Conservation (phyloP, 2,797 vertebrate species). For the Chelon auratus region DNA sequence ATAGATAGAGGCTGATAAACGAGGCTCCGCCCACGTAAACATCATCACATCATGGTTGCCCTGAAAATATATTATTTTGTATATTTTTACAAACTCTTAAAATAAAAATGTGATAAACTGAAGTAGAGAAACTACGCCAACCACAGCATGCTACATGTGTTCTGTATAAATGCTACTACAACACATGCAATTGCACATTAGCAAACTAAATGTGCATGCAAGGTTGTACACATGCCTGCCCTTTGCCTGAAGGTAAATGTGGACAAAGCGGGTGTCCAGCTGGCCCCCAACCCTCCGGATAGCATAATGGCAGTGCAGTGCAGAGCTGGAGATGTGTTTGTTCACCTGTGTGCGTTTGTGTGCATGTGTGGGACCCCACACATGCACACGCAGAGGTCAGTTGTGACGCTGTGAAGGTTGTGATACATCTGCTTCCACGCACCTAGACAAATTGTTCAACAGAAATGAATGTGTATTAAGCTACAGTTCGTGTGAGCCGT, state of each 20-base stretch:
- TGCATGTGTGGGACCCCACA: slow-evolving; percentile 9
- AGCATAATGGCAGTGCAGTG: slow-evolving; percentile 21
- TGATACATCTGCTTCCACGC: slow-evolving; percentile 15
- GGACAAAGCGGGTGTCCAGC: slow-evolving; percentile 35
- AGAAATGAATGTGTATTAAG: not conserved
- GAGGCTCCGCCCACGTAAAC: not conserved
- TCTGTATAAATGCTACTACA: not conserved
- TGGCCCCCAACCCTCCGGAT: slow-evolving; percentile 46
- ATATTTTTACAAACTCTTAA: not conserved
- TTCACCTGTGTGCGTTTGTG: slow-evolving; percentile 24
- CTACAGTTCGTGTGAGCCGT: not conserved
- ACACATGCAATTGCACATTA: slow-evolving; percentile 18
- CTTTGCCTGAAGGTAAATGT: slow-evolving; percentile 35
- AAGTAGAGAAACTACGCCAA: not conserved
- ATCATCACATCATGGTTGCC: not conserved
- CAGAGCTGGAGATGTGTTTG: slow-evolving; percentile 37
- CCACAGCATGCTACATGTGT: slow-evolving; percentile 3
- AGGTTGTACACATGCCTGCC: slow-evolving; percentile 15
- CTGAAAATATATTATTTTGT: not conserved
- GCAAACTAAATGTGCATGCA: not conserved
- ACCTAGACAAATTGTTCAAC: not conserved
- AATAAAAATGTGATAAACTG: not conserved
- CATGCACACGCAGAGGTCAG: slow-evolving; percentile 47
- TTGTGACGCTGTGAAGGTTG: slow-evolving; percentile 41
- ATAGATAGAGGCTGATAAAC: slow-evolving; percentile 21